Conservation (phyloP, 1,140 invertebrate species). For the Drosophila sp. region DNA sequence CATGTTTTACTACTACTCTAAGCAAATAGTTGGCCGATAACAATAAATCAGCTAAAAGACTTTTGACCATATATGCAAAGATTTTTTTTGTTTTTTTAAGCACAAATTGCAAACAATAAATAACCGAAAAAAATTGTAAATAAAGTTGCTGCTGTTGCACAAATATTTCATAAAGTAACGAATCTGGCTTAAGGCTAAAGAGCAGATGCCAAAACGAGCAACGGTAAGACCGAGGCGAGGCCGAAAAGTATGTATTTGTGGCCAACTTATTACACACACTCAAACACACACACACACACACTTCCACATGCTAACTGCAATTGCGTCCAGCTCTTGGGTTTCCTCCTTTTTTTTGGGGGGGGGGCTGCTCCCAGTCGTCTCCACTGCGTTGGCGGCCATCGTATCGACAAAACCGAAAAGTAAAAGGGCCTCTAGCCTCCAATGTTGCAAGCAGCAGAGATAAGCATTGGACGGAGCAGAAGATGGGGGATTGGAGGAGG, state of each 20-base stretch:
- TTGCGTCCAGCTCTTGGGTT: slow-evolving; percentile 48
- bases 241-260: slow-evolving; percentile 77
- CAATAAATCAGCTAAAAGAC: slow-evolving; percentile 75
- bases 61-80: slow-evolving; percentile 68
- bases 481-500: not conserved
- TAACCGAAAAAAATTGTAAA: slow-evolving; percentile 82
- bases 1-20: not conserved
- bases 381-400: slow-evolving; percentile 43
- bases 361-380: not conserved
- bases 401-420: slow-evolving; percentile 78
- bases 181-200: slow-evolving; percentile 74
- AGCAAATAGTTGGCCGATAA: slow-evolving; percentile 24
- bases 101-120: slow-evolving; percentile 81
- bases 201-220: slow-evolving; percentile 76
- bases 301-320: slow-evolving; percentile 57
- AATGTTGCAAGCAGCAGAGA: slow-evolving; percentile 78
- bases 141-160: slow-evolving; percentile 72
- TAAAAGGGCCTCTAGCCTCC: slow-evolving; percentile 68
- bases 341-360: not conserved
- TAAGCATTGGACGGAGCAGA: slow-evolving; percentile 26
- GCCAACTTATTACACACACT: slow-evolving; percentile 69
- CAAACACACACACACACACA: slow-evolving; percentile 25
- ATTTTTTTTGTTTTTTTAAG: slow-evolving; percentile 44
- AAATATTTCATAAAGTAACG: slow-evolving; percentile 80
- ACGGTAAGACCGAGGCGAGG: slow-evolving; percentile 68